Evolutionary conservation across 2,113 vertebrate species (phyloP), one percentile per base, ranked within the genome.

Genomic region (Scomber japonicus): DNA sequence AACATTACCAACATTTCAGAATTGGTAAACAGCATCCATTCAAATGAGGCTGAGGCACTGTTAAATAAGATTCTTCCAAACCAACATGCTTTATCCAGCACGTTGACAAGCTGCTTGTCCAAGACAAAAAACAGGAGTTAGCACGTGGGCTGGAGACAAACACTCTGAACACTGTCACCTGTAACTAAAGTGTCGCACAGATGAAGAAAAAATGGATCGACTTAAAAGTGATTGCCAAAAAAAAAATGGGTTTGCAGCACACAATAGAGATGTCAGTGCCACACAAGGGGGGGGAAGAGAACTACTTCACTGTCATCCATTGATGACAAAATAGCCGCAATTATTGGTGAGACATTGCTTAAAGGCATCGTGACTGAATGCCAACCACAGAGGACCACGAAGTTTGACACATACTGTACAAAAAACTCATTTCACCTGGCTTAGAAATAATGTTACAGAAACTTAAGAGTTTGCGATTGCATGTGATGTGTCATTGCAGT

Each of bases 251-350:
- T 64, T 61, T 64, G 49, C 16, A 68, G 71, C 72, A 73, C 44
- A 81, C 63, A 71, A 80, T 62, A 59, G 61, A 74, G 30, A 76
- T 40, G 79, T 68, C 65, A 63, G n/a, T 49, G 31, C 45, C 46
- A 84, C n/a, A 4, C 63, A 12, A 71, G 68, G 75, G 48, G 48
- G 71, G 71, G 61, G 46, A 59, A 54, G 35, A 86, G 75, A 2
- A 67, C 59, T 71, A 74, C 79, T 80, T 56, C 68, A 76, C 16
- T 61, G 63, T 79, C 63, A 73, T 61, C 71, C 35, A 69, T 35
- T 62, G 60, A 81, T 75, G 73, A 80, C 75, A 81, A 79, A 84
- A 84, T 76, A 55, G 75, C 59, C 50, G 67, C 67, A 79, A 77
- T 84, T 76, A 88, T 75, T 61, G 53, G 62, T 46, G 54, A 71